A percentile compares a stretch with the other conserved stretches of the same genome.
These are phyloP conservation scores for Muscina levida DNA, from an alignment of 2,888 invertebrate genomes.

Conservation along the genomic window DNA sequence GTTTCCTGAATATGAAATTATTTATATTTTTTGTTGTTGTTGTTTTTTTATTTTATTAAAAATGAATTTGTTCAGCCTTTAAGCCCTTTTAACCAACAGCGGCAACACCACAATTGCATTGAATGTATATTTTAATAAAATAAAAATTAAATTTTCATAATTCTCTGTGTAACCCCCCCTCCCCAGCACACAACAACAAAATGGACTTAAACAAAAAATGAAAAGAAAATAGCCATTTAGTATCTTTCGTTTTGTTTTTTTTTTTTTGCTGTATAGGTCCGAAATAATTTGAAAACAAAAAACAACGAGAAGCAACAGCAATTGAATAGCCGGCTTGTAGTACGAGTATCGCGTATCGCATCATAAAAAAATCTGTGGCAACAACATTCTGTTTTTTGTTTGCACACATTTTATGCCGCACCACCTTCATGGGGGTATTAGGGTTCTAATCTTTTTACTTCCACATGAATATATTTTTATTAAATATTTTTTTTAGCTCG, in stretches of 20 bases:
- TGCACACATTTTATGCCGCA: conserved; percentile 43
- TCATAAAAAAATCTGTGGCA: neutral
- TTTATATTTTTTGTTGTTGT: too few species aligned
- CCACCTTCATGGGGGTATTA: conserved; percentile 55
- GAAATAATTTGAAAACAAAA: conserved; percentile 11
- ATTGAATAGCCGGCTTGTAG: conserved; percentile 1
- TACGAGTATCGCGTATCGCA: neutral
- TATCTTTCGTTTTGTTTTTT: conserved; percentile 3
- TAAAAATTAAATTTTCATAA: conserved; percentile 59
- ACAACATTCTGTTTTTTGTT: too few species aligned
- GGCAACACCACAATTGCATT: conserved; percentile 21
- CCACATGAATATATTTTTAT: conserved; percentile 60
- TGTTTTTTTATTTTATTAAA: too few species aligned
- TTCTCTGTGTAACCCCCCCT: conserved; percentile 45
- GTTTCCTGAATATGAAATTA: neutral
- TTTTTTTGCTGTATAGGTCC: neutral
- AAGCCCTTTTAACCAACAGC: conserved; percentile 8
- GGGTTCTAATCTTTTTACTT: conserved; percentile 62
- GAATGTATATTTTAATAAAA: conserved; percentile 49
- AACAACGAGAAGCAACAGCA: conserved; percentile 22
- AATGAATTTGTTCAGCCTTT: conserved; percentile 1
- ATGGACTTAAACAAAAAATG: neutral
- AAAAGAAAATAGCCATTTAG: conserved; percentile 31
- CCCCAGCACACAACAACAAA: conserved; percentile 15
- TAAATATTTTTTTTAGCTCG: conserved; percentile 42